phyloP scores from a whole-genome alignment of 64 coral and sea anemone species.

The Stylophora pistillata region DNA sequence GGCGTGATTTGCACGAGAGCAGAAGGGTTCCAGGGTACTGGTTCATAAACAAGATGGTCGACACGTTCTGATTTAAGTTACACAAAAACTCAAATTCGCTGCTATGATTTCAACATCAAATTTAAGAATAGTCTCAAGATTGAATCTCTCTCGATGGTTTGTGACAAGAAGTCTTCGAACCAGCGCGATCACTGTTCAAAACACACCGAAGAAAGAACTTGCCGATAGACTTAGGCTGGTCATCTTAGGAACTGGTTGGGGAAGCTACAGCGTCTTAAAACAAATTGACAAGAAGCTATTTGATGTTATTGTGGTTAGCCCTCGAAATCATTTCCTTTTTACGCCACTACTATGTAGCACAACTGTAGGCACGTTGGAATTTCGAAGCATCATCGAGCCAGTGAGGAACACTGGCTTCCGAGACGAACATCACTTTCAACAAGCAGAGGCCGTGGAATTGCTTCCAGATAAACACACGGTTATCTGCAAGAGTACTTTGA shows the following conservation, averaged over 20 bases:
- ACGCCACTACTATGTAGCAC: conserved; percentile 94
- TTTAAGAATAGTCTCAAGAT: neutral
- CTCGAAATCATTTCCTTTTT: conserved; percentile 95
- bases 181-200: neutral
- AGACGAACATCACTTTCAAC: conserved; percentile 97
- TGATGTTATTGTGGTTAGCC: conserved; percentile 96
- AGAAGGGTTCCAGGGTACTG: too few species aligned
- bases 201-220: neutral
- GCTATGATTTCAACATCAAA: neutral
- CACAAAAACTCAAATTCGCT: too few species aligned
- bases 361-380: conserved; percentile 94
- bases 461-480: conserved; percentile 57
- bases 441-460: conserved; percentile 78
- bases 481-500: conserved; percentile 74
- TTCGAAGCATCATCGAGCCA: conserved; percentile 97
- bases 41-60: too few species aligned
- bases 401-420: conserved; percentile 94
- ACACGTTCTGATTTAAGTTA: too few species aligned
- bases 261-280: conserved; percentile 93
- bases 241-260: conserved; percentile 96
- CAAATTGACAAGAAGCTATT: conserved; percentile 95
- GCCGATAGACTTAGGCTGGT: conserved; percentile 72
- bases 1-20: too few species aligned
- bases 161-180: neutral
- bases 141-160: neutral